Evolutionary conservation across 2,113 vertebrate species (phyloP), one percentile per base, ranked within the genome.

Genomic region (Zosterops japonicus): DNA sequence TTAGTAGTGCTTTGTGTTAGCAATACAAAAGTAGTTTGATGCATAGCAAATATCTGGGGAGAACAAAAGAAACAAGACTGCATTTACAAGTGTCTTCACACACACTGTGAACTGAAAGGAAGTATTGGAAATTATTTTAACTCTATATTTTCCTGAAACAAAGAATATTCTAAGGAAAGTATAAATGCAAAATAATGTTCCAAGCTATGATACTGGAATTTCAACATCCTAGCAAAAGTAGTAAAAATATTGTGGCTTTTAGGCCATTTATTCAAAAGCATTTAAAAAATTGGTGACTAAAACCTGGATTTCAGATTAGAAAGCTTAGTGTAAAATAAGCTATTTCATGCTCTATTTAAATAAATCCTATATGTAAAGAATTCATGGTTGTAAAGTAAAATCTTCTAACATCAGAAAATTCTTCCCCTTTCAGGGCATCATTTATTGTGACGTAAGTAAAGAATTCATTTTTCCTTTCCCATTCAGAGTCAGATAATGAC

Each of bases 1-100:
- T 92, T 33, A 81, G 96, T 89, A 97, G 81, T 95, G 92, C 60
- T 92, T 33, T 68, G 11, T 80, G 49, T 47, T 47, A 49, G 41
- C 11, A 41, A 49, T 65, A 61, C 16, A 44, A 5, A 56, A 83
- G 46, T 28, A 47, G 16, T 71, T 68, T 18, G n/a, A 25, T 76
- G 50, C 27, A 3, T 7, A 87, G 15, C 9, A 65, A 72, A 41
- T 55, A 65, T 6, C 29, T 65, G 46, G 2, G n/a, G 25, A 50
- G 52, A 94, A 89, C 28, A 24, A 28, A 65, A 70, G n/a, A 52
- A 47, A n/a, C 1, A 52, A 83, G 23, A 9, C 41, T 78, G 3
- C 17, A 35, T 57, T 94, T 89, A 96, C 5, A 89, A 20, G 20
- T 25, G 8, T 36, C 27, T 85, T 94, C 42, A 57, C 27, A 57